A percentile compares a stretch with the other conserved stretches of the same genome.
Conservation (phyloP, 92 coral and sea anemone species). For the Phymanthus crucifer region DNA sequence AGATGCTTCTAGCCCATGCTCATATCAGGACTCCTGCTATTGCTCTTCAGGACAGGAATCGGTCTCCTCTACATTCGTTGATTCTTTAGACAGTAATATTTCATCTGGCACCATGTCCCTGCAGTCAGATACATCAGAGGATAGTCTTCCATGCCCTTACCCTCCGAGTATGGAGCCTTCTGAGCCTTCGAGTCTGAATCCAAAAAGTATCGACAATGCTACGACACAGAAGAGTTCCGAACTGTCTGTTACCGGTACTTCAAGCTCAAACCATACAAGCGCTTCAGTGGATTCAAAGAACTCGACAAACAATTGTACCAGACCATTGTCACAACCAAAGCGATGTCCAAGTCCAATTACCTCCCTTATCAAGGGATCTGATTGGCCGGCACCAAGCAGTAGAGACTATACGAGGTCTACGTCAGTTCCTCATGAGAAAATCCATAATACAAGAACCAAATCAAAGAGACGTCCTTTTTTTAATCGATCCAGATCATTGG, state of each 20-base stretch:
- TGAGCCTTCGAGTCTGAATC: neutral
- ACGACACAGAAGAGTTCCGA: too few species aligned
- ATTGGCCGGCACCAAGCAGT: neutral
- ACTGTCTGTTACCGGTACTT: too few species aligned
- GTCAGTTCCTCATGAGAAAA: neutral
- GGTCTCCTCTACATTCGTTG: neutral
- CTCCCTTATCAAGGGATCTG: neutral
- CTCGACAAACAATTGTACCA: neutral
- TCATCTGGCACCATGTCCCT: neutral
- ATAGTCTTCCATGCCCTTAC: neutral
- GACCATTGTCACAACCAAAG: neutral
- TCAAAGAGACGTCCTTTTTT: neutral
- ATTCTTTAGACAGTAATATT: neutral
- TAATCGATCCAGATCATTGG: neutral
- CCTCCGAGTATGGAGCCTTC: neutral
- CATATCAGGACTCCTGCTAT: neutral
- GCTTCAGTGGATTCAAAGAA: neutral
- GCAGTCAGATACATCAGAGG: neutral
- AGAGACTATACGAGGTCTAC: neutral
- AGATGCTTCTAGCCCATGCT: neutral
- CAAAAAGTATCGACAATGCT: too few species aligned
- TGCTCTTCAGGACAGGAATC: neutral
- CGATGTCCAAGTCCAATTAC: neutral
- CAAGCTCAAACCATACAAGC: too few species aligned
- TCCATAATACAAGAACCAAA: neutral